phyloP scores from a whole-genome alignment of 30 jellyfish, hydroid and myxozoan genomes.

The Pelagia noctiluca region DNA sequence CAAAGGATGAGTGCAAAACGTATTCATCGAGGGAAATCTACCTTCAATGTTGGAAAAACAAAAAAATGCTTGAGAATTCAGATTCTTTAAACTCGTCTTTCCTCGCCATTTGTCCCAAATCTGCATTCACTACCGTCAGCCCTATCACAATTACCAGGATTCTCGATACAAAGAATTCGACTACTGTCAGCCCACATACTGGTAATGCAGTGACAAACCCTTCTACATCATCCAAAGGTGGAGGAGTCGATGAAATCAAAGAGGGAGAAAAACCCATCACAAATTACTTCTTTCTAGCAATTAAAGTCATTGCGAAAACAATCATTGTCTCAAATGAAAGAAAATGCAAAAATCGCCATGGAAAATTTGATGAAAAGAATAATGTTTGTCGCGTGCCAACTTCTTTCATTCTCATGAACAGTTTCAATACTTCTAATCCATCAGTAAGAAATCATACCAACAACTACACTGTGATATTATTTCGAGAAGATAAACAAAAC shows the following conservation, averaged over 20 bases:
- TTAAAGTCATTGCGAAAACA: conserved; percentile 48
- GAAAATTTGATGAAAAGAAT: background rate
- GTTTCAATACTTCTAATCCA: background rate
- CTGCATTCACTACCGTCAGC: background rate
- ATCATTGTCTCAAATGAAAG: conserved; percentile 15
- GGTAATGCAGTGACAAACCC: background rate
- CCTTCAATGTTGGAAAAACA: background rate
- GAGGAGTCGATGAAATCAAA: too few relatives aligned
- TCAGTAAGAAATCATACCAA: background rate
- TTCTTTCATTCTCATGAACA: background rate
- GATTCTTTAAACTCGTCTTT: background rate
- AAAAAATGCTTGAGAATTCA: too few relatives aligned
- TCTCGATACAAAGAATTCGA: too few relatives aligned
- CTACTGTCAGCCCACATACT: background rate
- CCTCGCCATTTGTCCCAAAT: background rate
- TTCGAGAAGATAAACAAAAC: background rate
- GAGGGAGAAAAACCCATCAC: background rate
- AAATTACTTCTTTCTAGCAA: conserved; percentile 44
- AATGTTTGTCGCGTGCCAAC: background rate
- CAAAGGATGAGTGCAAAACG: background rate
- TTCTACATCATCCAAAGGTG: too few relatives aligned
- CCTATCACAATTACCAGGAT: background rate
- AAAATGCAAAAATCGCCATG: background rate
- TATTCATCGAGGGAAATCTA: background rate
- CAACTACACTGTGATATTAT: background rate